Evolutionary conservation across 2,113 vertebrate species (phyloP).

Genomic region (Mustelus asterias): DNA sequence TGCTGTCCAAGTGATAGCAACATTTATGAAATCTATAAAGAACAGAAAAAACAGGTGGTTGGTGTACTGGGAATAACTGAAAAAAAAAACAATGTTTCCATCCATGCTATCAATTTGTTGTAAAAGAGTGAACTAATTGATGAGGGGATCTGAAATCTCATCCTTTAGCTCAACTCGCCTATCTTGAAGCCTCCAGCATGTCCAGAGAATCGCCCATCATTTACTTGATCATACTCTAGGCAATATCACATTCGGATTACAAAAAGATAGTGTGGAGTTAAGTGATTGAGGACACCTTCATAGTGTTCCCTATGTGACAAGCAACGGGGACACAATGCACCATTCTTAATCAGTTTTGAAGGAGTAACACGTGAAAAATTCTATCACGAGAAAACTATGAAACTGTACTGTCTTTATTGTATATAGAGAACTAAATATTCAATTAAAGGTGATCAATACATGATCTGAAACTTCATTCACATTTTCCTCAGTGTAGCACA

Average conservation of each 20-base stretch:
- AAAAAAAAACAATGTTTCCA: background rate
- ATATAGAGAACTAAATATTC: background rate
- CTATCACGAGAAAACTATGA: background rate
- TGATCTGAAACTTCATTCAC: background rate
- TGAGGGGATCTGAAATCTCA: background rate
- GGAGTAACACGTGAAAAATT: background rate
- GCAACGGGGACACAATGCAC: background rate
- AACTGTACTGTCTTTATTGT: background rate
- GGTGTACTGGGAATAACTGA: background rate
- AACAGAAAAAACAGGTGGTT: background rate
- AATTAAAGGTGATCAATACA: background rate
- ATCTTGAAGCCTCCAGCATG: too few species aligned
- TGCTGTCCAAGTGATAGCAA: background rate
- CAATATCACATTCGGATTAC: background rate
- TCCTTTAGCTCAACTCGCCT: background rate
- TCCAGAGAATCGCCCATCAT: background rate
- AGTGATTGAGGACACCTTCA: background rate
- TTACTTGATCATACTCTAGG: background rate
- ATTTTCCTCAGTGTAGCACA: background rate
- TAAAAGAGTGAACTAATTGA: background rate
- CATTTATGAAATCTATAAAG: background rate
- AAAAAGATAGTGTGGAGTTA: background rate
- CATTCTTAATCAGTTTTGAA: background rate
- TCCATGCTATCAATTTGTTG: background rate
- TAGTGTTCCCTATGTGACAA: background rate